Conservation (phyloP, 2,888 invertebrate species). For the Timandra comae region DNA sequence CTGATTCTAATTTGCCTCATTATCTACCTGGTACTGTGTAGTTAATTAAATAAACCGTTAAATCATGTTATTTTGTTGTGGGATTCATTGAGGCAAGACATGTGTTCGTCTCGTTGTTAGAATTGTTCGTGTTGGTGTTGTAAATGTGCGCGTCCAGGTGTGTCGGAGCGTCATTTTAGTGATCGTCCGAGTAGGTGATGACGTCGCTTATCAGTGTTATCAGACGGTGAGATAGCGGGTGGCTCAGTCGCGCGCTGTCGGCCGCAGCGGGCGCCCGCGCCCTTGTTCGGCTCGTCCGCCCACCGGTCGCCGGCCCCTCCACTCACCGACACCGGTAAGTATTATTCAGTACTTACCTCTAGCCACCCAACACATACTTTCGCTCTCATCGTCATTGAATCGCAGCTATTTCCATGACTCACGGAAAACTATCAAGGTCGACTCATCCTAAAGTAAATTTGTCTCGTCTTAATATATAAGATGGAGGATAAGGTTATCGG, state of each 20-base stretch:
- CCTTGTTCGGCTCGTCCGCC: conserved; percentile 22
- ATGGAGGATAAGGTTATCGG: conserved; percentile 46
- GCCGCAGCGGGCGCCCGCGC: conserved; percentile 44
- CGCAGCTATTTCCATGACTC: conserved; percentile 18
- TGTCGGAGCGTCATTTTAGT: conserved; percentile 28
- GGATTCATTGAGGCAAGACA: no score
- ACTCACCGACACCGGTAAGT: conserved; percentile 21
- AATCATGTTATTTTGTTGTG: no score
- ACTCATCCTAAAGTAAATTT: conserved; percentile 55
- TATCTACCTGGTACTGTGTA: no score
- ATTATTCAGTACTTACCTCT: conserved; percentile 14
- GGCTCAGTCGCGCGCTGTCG: conserved; percentile 57
- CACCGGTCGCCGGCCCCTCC: conserved; percentile 17
- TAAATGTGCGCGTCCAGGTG: conserved; percentile 4
- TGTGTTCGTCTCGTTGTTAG: no score
- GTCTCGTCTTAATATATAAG: conserved; percentile 53
- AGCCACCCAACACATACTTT: conserved; percentile 1
- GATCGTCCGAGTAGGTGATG: conserved; percentile 34
- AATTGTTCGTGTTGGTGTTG: no score
- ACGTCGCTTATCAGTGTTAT: conserved; percentile 68
- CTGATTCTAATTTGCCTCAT: no score
- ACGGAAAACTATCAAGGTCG: conserved; percentile 39
- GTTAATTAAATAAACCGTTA: no score
- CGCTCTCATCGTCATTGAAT: conserved; percentile 6
- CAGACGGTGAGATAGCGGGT: conserved; percentile 61